Evolutionary conservation across 2,888 invertebrate species (phyloP).

Genomic region (Ichneumoninae sp.): DNA sequence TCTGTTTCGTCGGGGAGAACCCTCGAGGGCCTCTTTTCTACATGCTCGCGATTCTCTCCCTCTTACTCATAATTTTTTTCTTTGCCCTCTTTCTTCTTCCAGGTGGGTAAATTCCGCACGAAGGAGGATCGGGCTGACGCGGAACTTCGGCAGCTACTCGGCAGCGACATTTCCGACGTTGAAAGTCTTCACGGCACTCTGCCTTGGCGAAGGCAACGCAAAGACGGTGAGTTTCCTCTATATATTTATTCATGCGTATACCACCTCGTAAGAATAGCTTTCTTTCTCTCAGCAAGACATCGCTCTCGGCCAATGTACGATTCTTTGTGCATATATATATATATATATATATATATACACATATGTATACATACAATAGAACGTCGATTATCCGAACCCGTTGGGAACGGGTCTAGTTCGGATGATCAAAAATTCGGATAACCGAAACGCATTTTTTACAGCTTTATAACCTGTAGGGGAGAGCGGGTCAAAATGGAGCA

Average conservation of each 20-base stretch:
- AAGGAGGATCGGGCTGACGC: conserved; percentile 92
- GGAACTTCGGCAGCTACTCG: conserved; percentile 90
- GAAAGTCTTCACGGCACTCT: conserved; percentile 87
- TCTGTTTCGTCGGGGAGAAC: conserved; percentile 20
- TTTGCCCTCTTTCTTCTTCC: conserved; percentile 70
- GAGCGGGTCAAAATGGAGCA: too few relatives aligned
- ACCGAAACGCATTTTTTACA: too few relatives aligned
- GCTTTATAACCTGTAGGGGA: too few relatives aligned
- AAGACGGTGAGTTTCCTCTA: conserved; percentile 82
- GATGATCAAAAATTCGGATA: too few relatives aligned
- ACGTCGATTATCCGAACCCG: too few relatives aligned
- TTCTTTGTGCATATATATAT: not conserved
- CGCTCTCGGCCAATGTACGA: conserved; percentile 21
- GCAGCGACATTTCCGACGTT: conserved; percentile 88
- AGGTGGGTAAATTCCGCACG: conserved; percentile 91
- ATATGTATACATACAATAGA: too few relatives aligned
- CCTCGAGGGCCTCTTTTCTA: conserved; percentile 39
- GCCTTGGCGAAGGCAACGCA: conserved; percentile 87
- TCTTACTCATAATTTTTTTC: conserved; percentile 54
- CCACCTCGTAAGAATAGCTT: conserved; percentile 8
- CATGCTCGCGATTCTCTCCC: conserved; percentile 8
- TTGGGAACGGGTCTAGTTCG: too few relatives aligned
- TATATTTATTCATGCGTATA: conserved; percentile 50
- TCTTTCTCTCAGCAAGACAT: conserved; percentile 11
- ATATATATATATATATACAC: not conserved